Evolutionary conservation across 2,113 vertebrate species (phyloP), one percentile per base, ranked within the genome.

Genomic region (Puma concolor): DNA sequence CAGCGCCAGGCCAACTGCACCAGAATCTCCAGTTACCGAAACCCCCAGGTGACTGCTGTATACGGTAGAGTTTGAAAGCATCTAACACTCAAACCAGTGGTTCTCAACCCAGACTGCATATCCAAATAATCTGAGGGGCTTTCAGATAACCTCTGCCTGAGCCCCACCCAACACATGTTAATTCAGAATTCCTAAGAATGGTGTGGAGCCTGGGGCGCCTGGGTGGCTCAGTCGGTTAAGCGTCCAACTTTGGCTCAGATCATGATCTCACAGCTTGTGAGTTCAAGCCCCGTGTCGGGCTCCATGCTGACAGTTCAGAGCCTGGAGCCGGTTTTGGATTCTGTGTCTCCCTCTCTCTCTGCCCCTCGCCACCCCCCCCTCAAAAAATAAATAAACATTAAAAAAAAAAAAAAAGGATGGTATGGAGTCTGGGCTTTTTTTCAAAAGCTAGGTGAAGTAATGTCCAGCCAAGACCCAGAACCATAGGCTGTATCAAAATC

Each of bases 121-220:
- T 23, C 7, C 66, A 44, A 15, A 38, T 60, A 36, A 33, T 17
- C 36, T 2, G 7, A 12, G 48, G 11, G 33, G 11, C 48, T 79
- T 87, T 31, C 36, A 23, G 60, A 10, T 7, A 79, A 33, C 38
- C 31, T 23, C 5, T 12, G 17, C 23, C 60, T 9, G 17, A 60
- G 12, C 14, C 19, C 9, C 7, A 38, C 1, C 0, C 3, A 13
- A 21, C 31, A 85, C 16, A 27, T 5, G 16, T 0, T 12, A 52
- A 38, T 23, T 86, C 72, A 60, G 16, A 48, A 25, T 14, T 17
- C 64, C 71, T 38, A 54, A 33, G 63, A 27, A 57, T 4, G 9
- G 9, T 8, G 50, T 21, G 69, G 9, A 15, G 6, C 29, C n/a
- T 27, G 29, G 14, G 12, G 54, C 1, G 7, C 54, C 54, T 57